Evolutionary conservation across 2,797 vertebrate species (phyloP), one percentile per base, ranked within the genome.

Genomic region (Denticeps clupeoides): DNA sequence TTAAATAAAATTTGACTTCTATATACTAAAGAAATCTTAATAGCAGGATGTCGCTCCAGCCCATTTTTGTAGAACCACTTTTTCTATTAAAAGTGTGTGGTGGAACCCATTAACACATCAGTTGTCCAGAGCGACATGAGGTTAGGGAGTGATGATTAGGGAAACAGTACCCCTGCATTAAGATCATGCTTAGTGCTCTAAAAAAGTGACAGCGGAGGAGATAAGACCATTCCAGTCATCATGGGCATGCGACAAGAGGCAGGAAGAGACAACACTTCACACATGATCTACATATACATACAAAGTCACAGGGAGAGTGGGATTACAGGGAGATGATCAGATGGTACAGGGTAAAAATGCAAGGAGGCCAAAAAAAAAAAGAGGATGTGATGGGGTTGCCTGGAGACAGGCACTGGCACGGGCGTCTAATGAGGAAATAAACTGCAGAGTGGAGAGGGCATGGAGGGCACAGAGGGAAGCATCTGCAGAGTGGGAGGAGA

Each of bases 371-470:
- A 44, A 40, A 43, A 47, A 48, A 48, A 15, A 49, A 21, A 46
- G 11, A 11, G 38, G 40, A 47, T 46, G 4, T 25, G 4, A 69
- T 65, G 69, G 52, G 69, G 79, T 83, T 82, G 80, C 79, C 77
- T 75, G 77, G 81, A 49, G 59, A 72, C 67, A 51, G 41, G 62
- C 56, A 55, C 54, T 19, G 49, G 33, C 47, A 55, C 43, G 72
- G n/a, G 64, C 68, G 73, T 73, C 65, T 79, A 73, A 73, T 69
- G 56, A 65, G 59, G 60, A 61, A 63, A 69, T 59, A 64, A 67
- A 67, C 59, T 62, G 60, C 41, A 45, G 45, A 19, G 44, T 40
- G 45, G 46, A 27, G 45, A 53, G 44, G 53, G 25, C 40, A 27
- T 41, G 60, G 50, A 48, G 60, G 49, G 47, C 52, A 58, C 16